These are phyloP conservation scores for Blera fallax DNA, from an alignment of 2,888 invertebrate species.

Conservation along the genomic window DNA sequence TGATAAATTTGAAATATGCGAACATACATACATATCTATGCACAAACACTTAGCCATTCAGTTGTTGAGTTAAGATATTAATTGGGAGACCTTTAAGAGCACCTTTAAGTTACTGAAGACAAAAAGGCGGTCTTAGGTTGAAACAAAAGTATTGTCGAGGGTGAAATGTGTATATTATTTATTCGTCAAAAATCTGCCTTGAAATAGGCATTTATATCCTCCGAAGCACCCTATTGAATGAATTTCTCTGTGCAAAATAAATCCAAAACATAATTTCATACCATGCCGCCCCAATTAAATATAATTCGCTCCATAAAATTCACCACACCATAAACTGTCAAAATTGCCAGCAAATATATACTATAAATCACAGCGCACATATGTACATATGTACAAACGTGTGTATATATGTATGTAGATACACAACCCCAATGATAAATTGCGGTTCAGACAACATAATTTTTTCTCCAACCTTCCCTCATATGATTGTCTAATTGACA, in stretches of 20 bases:
- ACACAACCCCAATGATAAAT: slow-evolving; percentile 39
- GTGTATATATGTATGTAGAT: not conserved
- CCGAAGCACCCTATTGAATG: not conserved
- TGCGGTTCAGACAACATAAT: slow-evolving; percentile 55
- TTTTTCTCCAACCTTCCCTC: slow-evolving; percentile 20
- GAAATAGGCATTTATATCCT: no score
- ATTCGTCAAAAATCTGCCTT: no score
- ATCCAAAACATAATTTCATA: slow-evolving; percentile 43
- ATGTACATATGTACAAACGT: no score
- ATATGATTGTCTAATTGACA: slow-evolving; percentile 66
- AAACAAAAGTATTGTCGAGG: no score
- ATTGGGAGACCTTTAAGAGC: no score
- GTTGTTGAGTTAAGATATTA: no score
- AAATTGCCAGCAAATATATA: slow-evolving; percentile 29
- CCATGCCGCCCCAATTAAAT: slow-evolving; percentile 57
- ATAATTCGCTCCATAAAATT: slow-evolving; percentile 66
- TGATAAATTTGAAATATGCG: no score
- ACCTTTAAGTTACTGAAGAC: no score
- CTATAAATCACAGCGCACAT: not conserved
- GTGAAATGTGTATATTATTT: no score
- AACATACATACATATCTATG: no score
- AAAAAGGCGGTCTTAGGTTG: no score
- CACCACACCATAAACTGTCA: slow-evolving; percentile 57
- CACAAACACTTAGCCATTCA: no score
- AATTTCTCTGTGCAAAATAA: not conserved